Base-by-base conservation (phyloP, 2,113 vertebrate genomes). In the Labrus mixtus region DNA sequence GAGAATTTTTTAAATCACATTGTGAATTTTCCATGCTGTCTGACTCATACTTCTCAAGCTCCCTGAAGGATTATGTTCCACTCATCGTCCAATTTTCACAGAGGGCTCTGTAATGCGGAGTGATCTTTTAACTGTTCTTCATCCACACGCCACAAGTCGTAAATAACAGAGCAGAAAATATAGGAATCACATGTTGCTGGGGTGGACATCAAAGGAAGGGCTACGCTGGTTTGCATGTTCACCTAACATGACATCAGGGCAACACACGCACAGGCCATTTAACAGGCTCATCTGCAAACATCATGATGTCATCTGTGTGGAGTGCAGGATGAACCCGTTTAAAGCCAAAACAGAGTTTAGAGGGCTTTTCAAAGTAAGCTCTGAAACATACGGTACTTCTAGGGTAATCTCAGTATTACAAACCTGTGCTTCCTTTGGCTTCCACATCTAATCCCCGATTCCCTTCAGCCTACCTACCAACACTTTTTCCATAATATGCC, bases 11-110 rank as follows among this genome's bases (percentile, higher is more conserved):
- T 23, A 79, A 93, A 91, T 90, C 86, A 65, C 89, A 90, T 81
- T 87, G 80, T 82, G 85, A 89, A 91, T 92, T 92, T 91, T 94
- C 90, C 88, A 91, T 89, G 91, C 89, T 79, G 83, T 78, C 91
- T 94, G 90, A 92, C 89, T 94, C 89, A 93, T 87, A 69, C 86
- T 76, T 87, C 83, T 89, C 70, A 53, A 69, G 68, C 79, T 92
- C 90, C 85, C 88, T 36, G 55, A 89, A 90, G 90, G 88, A 92
- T 91, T 88, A 83, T 72, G 86, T 82, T 86, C 76, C 81, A 58
- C 84, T 84, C 81, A 88, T 88, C 54, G 45, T 83, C 89, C 85
- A 90, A 78, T 85, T 89, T 89, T 84, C 68, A 78, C 79, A 88
- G 59, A 87, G 79, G 60, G 78, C 67, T 84, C 71, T 1, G 85